These are phyloP conservation scores for Amphilophus citrinellus DNA, from an alignment of 2,113 vertebrate genomes.

Conservation along the genomic window DNA sequence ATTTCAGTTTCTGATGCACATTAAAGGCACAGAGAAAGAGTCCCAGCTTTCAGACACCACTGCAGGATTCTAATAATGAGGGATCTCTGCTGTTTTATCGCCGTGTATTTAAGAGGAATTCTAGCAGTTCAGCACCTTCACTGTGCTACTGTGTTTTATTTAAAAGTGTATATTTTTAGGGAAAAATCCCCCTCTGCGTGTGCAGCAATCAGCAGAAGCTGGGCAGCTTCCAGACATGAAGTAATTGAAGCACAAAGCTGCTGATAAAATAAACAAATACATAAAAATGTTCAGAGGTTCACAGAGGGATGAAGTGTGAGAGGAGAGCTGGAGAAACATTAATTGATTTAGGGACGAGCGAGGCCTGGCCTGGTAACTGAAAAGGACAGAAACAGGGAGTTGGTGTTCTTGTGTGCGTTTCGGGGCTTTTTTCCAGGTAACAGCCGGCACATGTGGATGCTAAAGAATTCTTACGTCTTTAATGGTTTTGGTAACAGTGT, in stretches of 20 bases:
- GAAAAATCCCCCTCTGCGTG: not conserved
- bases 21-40: not conserved
- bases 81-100: not conserved
- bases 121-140: not conserved
- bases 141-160: not conserved
- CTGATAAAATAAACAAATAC: not conserved
- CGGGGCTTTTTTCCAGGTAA: not conserved
- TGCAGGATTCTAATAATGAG: conserved; percentile 23
- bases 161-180: not conserved
- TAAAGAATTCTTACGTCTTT: not conserved
- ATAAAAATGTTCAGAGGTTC: not conserved
- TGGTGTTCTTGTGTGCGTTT: not conserved
- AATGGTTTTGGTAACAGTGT: not conserved
- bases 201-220: not conserved
- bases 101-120: not conserved
- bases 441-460: accelerated
- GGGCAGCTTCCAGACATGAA: not conserved
- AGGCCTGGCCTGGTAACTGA: not conserved
- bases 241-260: conserved; percentile 1
- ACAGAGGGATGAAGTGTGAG: not conserved
- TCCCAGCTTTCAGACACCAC: not conserved
- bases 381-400: accelerated
- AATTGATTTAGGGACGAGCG: not conserved
- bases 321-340: not conserved
- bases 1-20: not conserved